Evolutionary conservation across 2,113 vertebrate genomes (phyloP).

Genomic region (Myrmecobius fasciatus): DNA sequence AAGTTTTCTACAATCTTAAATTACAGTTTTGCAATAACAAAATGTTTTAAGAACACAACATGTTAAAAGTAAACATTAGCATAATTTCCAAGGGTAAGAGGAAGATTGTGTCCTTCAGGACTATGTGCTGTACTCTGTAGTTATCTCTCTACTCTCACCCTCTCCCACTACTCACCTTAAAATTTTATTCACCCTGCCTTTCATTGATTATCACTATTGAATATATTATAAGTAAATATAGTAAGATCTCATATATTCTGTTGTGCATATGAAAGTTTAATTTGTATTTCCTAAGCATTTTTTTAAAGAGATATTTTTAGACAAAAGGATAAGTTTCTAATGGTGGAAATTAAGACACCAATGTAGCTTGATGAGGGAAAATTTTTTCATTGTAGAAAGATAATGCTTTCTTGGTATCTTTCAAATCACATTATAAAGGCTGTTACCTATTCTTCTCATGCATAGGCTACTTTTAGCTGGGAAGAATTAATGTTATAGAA

Average conservation of each 20-base stretch:
- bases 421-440: neutral
- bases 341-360: neutral
- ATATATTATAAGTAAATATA: neutral
- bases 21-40: slow-evolving; percentile 20
- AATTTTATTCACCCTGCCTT: neutral
- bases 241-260: neutral
- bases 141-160: neutral
- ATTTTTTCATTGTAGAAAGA: neutral
- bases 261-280: neutral
- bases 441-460: neutral
- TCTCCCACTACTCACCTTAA: neutral
- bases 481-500: neutral
- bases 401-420: neutral
- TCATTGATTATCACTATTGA: neutral
- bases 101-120: neutral
- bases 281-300: neutral
- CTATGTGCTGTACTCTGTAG: neutral
- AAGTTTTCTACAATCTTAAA: neutral
- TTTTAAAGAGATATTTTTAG: neutral
- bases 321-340: neutral
- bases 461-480: neutral
- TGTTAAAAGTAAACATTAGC: neutral
- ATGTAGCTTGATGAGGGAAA: neutral
- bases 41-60: neutral
- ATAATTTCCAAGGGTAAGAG: slow-evolving; percentile 38